Evolutionary conservation across 2,888 invertebrate genomes (phyloP).

Genomic region (Acronicta alni): DNA sequence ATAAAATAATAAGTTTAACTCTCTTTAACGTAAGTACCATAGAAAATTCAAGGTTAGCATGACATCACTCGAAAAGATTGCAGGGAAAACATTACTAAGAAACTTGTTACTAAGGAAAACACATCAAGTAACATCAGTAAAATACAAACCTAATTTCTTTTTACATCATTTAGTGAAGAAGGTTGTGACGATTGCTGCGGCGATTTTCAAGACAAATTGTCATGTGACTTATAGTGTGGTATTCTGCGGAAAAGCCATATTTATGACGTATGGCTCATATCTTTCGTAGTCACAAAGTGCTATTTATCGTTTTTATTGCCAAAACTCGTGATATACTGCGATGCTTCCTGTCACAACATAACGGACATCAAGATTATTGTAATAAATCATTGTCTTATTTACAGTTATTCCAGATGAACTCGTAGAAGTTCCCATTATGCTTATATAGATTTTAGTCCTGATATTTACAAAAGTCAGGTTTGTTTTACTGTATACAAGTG

Average conservation of each 20-base stretch:
- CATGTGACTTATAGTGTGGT: neutral
- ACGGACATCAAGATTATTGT: slow-evolving; percentile 37
- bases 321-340: slow-evolving; percentile 38
- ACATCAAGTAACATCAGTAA: neutral
- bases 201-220: slow-evolving; percentile 8
- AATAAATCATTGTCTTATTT: slow-evolving; percentile 33
- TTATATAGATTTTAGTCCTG: too few relatives aligned
- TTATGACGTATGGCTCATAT: slow-evolving; percentile 25
- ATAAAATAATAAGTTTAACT: too few relatives aligned
- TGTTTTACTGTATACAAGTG: too few relatives aligned
- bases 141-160: slow-evolving; percentile 14
- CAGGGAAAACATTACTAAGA: neutral
- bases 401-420: neutral
- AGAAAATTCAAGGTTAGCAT: too few relatives aligned
- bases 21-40: too few relatives aligned
- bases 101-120: neutral
- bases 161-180: neutral
- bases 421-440: too few relatives aligned
- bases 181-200: neutral
- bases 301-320: slow-evolving; percentile 52
- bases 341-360: slow-evolving; percentile 24
- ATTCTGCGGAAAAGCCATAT: slow-evolving; percentile 9
- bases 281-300: slow-evolving; percentile 34
- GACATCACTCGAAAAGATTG: too few relatives aligned
- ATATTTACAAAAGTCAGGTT: too few relatives aligned